These are phyloP conservation scores for Folsomia candida DNA, from an alignment of 2,888 invertebrate species.

Conservation along the genomic window DNA sequence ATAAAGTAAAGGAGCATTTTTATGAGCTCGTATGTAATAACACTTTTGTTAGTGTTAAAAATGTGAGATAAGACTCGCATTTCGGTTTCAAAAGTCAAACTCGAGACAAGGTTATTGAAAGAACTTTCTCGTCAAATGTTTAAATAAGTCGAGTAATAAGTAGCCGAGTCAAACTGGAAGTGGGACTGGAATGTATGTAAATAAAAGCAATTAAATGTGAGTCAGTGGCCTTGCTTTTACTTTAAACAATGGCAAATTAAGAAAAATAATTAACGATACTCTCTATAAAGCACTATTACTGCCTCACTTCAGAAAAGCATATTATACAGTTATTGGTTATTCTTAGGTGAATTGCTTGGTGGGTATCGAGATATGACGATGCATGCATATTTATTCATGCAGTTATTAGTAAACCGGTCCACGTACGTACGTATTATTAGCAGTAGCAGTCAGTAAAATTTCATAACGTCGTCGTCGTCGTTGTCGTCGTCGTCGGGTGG, in stretches of 20 bases:
- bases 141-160: too few relatives aligned
- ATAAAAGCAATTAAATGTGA: neutral
- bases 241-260: conserved; percentile 19
- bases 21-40: neutral
- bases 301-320: too few relatives aligned
- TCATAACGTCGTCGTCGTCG: too few relatives aligned
- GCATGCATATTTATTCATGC: too few relatives aligned
- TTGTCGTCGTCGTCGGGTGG: too few relatives aligned
- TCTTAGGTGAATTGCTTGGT: too few relatives aligned
- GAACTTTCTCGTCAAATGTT: conserved; percentile 1
- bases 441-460: too few relatives aligned
- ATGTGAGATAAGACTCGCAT: conserved; percentile 1
- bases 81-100: neutral
- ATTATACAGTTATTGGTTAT: too few relatives aligned
- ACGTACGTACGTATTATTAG: too few relatives aligned
- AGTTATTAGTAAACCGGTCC: too few relatives aligned
- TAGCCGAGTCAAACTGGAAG: neutral
- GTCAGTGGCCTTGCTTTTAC: conserved; percentile 17
- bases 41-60: neutral
- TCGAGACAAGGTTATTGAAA: neutral
- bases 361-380: too few relatives aligned
- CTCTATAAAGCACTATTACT: neutral
- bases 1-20: neutral
- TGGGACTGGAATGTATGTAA: conserved; percentile 8
- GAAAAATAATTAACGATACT: conserved; percentile 5